Base-by-base conservation (phyloP, 1,140 invertebrate genomes). In the Oryzaephilus surinamensis region DNA sequence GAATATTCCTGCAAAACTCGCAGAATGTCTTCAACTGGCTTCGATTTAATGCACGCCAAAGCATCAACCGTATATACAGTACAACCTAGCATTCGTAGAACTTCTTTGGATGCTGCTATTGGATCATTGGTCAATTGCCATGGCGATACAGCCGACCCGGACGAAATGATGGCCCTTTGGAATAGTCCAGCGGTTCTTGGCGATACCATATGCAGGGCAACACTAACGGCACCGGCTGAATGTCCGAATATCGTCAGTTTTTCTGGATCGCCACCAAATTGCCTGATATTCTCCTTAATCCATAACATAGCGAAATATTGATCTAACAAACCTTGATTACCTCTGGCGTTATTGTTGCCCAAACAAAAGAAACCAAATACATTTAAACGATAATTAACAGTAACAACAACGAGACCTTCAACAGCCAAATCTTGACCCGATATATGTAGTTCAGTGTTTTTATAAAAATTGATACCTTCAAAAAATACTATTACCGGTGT, bases 331-430 rank as follows among this genome's bases (percentile, higher is more conserved):
- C 79, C 80, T 15, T 80, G 67, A 54, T 85, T 85, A 1, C 82
- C 82, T 68, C 67, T 10, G 64, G 61, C 34, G 68, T 71, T 38
- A 43, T 41, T 6, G 8, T 64, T 75, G 54, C 55, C 71, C 7
- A 85, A 62, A 44, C 73, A 77, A 24, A 89, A 69, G 62, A 87
- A 88, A 4, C 79, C 73, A 36, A 80, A 70, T 14, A 79, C 63
- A 51, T 78, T 75, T 21, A 74, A 62, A 5, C 79, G 66, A 55
- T 77, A 81, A 41, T 70, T 69, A 10, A 76, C 66, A 6, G 71
- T 73, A 4, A 81, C 73, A 3, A 80, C 73, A 3, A 80, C 66
- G 1, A 79, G 37, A 1, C 74, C 74, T 58, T 79, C 77, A 5
- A 71, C 62, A 1, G 78, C 74, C 18, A 81, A 52, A 49, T 82